A percentile compares a stretch with the other conserved stretches of the same genome.
Evolutionary conservation across 2,797 vertebrate species (phyloP).

Genomic region (Hydrolagus colliei): DNA sequence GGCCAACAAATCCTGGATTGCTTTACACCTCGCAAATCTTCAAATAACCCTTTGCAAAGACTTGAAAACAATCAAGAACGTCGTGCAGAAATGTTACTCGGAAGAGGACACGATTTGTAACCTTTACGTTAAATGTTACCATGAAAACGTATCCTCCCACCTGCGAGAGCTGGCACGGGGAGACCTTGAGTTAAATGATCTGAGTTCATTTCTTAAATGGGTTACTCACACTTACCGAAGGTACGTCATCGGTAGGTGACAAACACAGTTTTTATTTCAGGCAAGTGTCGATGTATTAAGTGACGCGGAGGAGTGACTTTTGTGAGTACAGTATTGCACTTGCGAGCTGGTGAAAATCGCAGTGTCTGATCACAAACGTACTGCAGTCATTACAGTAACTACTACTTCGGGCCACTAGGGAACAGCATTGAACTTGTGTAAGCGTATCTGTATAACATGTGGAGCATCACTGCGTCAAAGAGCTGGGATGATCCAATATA

Average conservation of each 20-base stretch:
- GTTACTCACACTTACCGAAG: conserved; percentile 68
- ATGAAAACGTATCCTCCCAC: conserved; percentile 59
- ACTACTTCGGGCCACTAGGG: too few species aligned
- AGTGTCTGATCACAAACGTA: not conserved
- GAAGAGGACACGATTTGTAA: conserved; percentile 70
- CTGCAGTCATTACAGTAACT: not conserved
- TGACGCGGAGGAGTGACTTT: not conserved
- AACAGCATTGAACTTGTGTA: not conserved
- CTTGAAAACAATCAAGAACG: conserved; percentile 61
- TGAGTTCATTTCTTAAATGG: conserved; percentile 70
- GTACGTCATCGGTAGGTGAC: conserved; percentile 51
- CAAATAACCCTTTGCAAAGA: conserved; percentile 58
- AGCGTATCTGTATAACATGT: not conserved
- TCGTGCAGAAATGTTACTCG: conserved; percentile 65
- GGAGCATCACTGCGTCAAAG: not conserved
- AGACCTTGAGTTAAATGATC: conserved; percentile 52
- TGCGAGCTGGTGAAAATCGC: not conserved
- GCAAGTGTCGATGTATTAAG: not conserved
- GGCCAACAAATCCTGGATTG: conserved; percentile 53
- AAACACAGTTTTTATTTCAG: conserved; percentile 12
- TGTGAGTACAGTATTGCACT: not conserved
- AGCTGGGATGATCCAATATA: too few species aligned
- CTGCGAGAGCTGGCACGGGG: conserved; percentile 55
- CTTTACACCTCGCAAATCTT: conserved; percentile 61
- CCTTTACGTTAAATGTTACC: conserved; percentile 66